A percentile compares a stretch with the other conserved stretches of the same genome.
These are phyloP conservation scores for Pyrrhosoma nymphula DNA, from an alignment of 2,888 invertebrate species.

Conservation along the genomic window DNA sequence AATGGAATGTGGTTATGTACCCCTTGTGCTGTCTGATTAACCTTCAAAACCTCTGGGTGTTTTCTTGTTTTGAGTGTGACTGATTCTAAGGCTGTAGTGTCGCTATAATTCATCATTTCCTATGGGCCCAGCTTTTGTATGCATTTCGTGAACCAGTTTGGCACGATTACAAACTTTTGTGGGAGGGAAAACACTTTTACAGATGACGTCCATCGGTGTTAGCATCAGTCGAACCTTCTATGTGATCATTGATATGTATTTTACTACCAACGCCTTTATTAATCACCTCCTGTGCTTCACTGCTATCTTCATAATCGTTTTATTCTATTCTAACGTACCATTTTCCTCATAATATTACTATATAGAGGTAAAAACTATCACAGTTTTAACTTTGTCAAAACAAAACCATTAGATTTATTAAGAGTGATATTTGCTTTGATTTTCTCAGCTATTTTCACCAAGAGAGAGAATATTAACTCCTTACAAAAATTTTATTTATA, in stretches of 20 bases:
- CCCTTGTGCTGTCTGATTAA: background rate
- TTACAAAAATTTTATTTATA: background rate
- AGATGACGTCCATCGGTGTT: background rate
- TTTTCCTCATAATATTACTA: too few species aligned
- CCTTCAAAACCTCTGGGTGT: background rate
- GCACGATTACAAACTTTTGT: too few species aligned
- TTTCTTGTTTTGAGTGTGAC: background rate
- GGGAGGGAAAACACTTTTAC: too few species aligned
- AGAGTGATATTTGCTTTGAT: background rate
- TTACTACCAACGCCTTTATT: background rate
- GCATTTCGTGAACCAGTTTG: background rate
- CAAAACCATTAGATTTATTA: background rate
- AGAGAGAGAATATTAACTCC: background rate
- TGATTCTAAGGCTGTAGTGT: background rate
- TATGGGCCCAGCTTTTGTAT: background rate
- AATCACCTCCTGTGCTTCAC: background rate
- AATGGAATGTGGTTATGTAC: slow-evolving; percentile 41
- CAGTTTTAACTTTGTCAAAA: background rate
- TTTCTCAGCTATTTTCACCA: background rate
- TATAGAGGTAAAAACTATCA: background rate
- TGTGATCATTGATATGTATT: background rate
- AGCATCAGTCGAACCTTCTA: background rate
- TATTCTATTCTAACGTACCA: background rate
- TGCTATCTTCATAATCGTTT: background rate
- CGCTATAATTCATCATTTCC: background rate